Conservation (phyloP, 2,113 vertebrate genomes). For the Tragelaphus buxtoni region DNA sequence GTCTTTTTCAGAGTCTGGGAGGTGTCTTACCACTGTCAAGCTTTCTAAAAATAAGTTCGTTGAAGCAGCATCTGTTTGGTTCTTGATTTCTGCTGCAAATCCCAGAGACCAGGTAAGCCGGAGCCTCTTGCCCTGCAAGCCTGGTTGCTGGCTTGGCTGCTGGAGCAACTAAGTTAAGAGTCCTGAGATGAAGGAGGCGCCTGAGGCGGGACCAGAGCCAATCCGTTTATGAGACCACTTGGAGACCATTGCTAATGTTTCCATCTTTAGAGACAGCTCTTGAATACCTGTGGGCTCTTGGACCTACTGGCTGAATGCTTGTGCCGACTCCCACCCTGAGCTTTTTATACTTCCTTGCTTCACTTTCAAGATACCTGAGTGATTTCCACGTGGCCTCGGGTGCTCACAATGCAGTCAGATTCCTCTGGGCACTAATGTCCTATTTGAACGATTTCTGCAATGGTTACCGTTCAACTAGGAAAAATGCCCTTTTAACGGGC, state of each 20-base stretch:
- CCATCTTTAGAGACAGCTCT: not conserved
- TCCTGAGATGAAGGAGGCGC: not conserved
- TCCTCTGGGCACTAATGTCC: not conserved
- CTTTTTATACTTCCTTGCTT: fast-evolving
- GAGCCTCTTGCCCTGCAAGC: not conserved
- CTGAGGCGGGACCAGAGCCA: fast-evolving
- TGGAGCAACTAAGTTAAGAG: not conserved
- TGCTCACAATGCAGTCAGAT: fast-evolving
- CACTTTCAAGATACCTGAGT: not conserved
- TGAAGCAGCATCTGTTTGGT: not conserved
- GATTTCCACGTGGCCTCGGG: not conserved
- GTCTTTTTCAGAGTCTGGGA: not conserved
- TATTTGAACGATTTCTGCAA: slow-evolving; percentile 28
- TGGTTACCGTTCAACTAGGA: slow-evolving; percentile 32
- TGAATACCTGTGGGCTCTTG: not conserved
- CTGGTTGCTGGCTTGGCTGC: not conserved
- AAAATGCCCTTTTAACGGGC: slow-evolving; percentile 69
- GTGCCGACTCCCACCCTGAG: not conserved
- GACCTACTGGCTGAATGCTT: not conserved
- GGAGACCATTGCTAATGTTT: not conserved
- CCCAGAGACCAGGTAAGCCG: not conserved
- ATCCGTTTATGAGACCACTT: not conserved
- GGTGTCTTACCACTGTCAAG: not conserved
- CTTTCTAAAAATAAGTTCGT: not conserved
- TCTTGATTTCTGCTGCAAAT: not conserved